Evolutionary conservation across 2,888 invertebrate species (phyloP), one percentile per base, ranked within the genome.

Genomic region (Gonocerus acuteangulatus): DNA sequence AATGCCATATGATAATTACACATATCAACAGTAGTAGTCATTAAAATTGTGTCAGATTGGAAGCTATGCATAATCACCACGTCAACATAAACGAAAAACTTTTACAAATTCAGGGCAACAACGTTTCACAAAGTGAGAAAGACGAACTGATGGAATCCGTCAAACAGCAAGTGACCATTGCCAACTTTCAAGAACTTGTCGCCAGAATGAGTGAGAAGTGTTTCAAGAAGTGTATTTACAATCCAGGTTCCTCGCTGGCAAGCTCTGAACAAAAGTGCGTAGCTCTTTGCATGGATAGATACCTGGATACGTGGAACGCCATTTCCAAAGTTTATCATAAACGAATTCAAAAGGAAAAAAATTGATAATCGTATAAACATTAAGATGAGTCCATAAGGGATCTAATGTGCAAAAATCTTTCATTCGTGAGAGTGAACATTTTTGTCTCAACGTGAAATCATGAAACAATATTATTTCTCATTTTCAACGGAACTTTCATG

Each of bases 281-380:
- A 69, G 90, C 93, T 0, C 93, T 95, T 90, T 96, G 95, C 74
- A 95, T 95, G 95, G 95, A 96, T 75, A 82, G 96, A 71, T 96
- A 92, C 79, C 91, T 95, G 89, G 96, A 97, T 72, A 84, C 94
- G 2, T 95, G 91, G 87, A 92, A 94, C 75, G 77, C 94, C 59
- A 92, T 96, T 9, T 91, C 93, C 13, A 85, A 87, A 74, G 85
- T 94, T 0, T 95, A 95, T 74, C 85, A 87, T 64, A 82, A 80
- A 73, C 82, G 95, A 72, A 79, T 96, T 70, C 88, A 92, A 73
- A 80, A 84, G 68, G 95, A 95, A 76, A 79, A 84, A 49, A n/a
- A 52, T 18, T n/a, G n/a, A n/a, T n/a, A n/a, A n/a, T n/a, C n/a
- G n/a, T n/a, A n/a, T n/a, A n/a, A n/a, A n/a, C n/a, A n/a, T n/a